phyloP scores from a whole-genome alignment of 2,113 vertebrate species.

The Muntiacus reevesi region DNA sequence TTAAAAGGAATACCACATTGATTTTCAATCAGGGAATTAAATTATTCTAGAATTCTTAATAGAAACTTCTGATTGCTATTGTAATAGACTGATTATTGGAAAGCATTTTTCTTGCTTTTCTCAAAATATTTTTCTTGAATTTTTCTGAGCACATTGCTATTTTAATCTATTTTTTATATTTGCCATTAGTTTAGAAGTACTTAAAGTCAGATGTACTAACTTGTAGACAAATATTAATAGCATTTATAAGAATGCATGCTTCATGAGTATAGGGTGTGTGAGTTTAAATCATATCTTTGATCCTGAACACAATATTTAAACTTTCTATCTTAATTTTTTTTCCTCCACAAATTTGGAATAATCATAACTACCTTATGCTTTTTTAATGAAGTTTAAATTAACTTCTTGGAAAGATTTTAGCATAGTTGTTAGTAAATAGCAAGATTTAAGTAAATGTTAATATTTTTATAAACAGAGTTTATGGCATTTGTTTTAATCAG shows the following conservation, averaged over 20 bases:
- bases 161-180: neutral
- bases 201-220: neutral
- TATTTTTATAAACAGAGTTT: neutral
- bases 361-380: neutral
- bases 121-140: neutral
- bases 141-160: neutral
- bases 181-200: neutral
- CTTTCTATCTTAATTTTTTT: neutral
- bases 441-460: neutral
- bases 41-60: neutral
- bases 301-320: neutral
- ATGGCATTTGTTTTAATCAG: neutral
- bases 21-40: neutral
- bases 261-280: neutral
- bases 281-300: neutral
- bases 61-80: neutral
- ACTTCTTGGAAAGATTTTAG: neutral
- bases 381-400: neutral
- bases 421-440: neutral
- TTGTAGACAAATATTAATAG: neutral
- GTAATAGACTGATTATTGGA: neutral
- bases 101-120: neutral
- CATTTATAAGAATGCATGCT: neutral
- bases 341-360: neutral
- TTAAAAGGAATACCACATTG: neutral